Conservation (phyloP, 2,113 vertebrate genomes). For the Syrmaticus mikado region DNA sequence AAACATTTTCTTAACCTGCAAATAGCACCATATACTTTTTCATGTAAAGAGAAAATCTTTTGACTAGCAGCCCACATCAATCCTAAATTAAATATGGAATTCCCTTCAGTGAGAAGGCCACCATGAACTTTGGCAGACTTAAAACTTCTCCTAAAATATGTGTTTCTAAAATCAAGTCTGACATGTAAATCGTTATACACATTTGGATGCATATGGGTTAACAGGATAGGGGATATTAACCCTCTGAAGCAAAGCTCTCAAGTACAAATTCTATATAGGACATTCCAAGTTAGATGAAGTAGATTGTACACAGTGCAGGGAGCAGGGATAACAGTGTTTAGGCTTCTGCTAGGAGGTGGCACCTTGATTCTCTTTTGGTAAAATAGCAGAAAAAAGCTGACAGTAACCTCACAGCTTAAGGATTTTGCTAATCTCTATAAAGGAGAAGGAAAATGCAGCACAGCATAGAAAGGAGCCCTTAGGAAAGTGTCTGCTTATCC, state of each 20-base stretch:
- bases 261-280: background rate
- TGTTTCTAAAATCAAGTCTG: background rate
- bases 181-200: background rate
- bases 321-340: rapidly evolving
- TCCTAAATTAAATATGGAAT: background rate
- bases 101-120: background rate
- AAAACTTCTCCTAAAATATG: background rate
- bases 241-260: background rate
- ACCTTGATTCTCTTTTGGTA: background rate
- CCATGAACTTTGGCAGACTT: background rate
- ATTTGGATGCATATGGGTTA: background rate
- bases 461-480: background rate
- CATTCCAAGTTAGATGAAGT: background rate
- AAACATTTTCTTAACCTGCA: background rate
- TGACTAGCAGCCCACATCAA: background rate
- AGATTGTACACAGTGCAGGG: background rate
- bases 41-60: background rate
- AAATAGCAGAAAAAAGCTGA: background rate
- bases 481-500: background rate
- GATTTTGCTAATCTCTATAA: background rate
- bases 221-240: background rate
- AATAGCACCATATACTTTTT: background rate
- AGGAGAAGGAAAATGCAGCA: background rate
- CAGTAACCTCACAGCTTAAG: background rate
- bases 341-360: background rate